Base-by-base conservation (phyloP, 2,113 vertebrate genomes). In the Lasiurus borealis region DNA sequence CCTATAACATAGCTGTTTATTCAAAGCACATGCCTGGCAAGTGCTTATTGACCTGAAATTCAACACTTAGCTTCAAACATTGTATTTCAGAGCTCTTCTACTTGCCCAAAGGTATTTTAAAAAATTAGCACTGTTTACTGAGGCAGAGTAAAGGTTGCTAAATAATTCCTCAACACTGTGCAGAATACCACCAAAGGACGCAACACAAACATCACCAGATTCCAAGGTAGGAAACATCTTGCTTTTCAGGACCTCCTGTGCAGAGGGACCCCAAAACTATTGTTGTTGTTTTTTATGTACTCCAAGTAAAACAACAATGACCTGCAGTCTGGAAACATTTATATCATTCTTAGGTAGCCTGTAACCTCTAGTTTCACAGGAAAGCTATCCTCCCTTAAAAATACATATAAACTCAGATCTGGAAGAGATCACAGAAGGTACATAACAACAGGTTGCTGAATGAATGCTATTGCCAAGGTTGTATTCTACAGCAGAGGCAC, bases 81-180 rank as follows among this genome's bases (percentile, higher is more conserved):
- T 18, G 68, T 78, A 93, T 94, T 91, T 69, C 71, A 95, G 62
- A 62, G 72, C 34, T 96, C 52, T 84, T 71, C 36, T 88, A 80
- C 44, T 92, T 96, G 54, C 76, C 92, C 85, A 90, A 85, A 92
- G 50, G 80, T 90, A 50, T 92, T 86, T 77, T 44, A 13, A 94
- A 93, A 91, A 89, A 85, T 82, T 83, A 91, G 66, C 59, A 94
- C 84, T 82, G 40, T 95, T 94, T 92, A 95, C 71, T 8, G 91
- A 89, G n/a, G n/a, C 40, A 80, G 29, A 71, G 48, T 50, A 78
- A 91, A 96, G 59, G 91, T 86, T 77, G 71, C 44, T 18, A 48
- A 54, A 21, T 89, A 95, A 95, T 82, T 96, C 77, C n/a, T 91
- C 68, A n/a, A 50, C 10, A 19, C 18, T 82, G 12, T 48, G 69